These are phyloP conservation scores for Pipistrellus kuhlii DNA, from an alignment of 2,797 vertebrate species.

Conservation along the genomic window DNA sequence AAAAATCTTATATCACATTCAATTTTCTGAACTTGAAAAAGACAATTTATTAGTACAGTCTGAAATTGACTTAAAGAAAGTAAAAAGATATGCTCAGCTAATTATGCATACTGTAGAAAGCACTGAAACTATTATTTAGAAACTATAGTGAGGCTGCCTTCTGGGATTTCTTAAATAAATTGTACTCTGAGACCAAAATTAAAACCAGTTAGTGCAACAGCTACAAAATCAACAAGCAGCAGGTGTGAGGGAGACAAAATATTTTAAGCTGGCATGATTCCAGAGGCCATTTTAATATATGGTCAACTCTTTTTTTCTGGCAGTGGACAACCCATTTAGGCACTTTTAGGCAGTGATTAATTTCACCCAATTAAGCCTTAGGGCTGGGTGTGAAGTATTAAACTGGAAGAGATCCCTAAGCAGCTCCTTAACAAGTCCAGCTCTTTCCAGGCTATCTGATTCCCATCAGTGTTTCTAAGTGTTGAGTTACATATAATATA, in stretches of 20 bases:
- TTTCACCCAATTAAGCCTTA: neutral
- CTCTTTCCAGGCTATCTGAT: neutral
- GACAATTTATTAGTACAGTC: neutral
- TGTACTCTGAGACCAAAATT: neutral
- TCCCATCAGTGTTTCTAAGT: constrained; percentile 7
- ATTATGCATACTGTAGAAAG: neutral
- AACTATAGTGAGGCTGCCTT: neutral
- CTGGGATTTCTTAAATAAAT: neutral
- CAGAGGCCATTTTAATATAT: neutral
- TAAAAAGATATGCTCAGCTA: neutral
- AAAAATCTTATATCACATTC: neutral
- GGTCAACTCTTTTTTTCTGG: neutral
- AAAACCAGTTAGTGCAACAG: neutral
- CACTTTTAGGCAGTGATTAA: neutral
- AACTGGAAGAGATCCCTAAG: neutral
- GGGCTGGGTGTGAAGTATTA: neutral
- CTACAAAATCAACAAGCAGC: neutral
- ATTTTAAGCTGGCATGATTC: neutral
- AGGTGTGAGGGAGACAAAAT: neutral
- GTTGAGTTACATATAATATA: neutral
- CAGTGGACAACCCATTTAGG: neutral
- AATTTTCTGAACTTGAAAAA: constrained; percentile 14
- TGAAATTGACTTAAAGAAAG: constrained; percentile 16
- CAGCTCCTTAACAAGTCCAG: neutral
- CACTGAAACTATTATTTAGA: neutral